phyloP scores from a whole-genome alignment of 2,797 vertebrate genomes.

The Neomorphus geoffroyi region DNA sequence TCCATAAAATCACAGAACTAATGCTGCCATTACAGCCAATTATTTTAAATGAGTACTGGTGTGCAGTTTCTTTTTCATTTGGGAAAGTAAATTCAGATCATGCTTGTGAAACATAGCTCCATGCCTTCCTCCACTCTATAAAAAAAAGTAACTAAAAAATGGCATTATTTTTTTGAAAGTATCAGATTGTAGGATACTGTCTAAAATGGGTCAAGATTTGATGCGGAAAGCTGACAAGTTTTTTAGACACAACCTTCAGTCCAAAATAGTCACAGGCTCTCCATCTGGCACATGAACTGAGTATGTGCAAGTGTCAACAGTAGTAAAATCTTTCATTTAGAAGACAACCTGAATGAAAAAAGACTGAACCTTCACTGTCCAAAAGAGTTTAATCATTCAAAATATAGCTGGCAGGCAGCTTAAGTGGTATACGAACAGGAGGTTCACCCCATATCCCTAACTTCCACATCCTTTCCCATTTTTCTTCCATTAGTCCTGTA shows the following conservation, averaged over 20 bases:
- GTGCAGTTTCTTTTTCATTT: background rate
- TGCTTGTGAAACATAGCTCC: background rate
- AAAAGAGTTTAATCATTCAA: background rate
- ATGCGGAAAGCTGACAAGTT: conserved; percentile 1
- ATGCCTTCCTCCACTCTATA: background rate
- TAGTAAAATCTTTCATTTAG: conserved; percentile 18
- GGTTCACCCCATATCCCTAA: background rate
- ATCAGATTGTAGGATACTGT: background rate
- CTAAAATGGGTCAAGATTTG: conserved; percentile 44
- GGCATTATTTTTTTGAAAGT: background rate
- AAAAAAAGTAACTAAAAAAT: background rate
- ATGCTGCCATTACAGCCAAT: background rate
- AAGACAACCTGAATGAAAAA: background rate
- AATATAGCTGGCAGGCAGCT: background rate
- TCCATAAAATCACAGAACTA: background rate
- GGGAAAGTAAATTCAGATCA: background rate
- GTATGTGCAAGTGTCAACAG: background rate
- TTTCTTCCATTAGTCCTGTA: background rate
- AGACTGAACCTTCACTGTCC: background rate
- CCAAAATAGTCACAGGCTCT: conserved; percentile 30
- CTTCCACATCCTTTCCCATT: background rate
- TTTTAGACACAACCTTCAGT: conserved; percentile 28
- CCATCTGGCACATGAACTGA: conserved; percentile 9
- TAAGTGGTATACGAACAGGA: background rate
- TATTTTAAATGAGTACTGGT: background rate